Base-by-base conservation (phyloP, 2,113 vertebrate species). In the Melanocharis versteri region DNA sequence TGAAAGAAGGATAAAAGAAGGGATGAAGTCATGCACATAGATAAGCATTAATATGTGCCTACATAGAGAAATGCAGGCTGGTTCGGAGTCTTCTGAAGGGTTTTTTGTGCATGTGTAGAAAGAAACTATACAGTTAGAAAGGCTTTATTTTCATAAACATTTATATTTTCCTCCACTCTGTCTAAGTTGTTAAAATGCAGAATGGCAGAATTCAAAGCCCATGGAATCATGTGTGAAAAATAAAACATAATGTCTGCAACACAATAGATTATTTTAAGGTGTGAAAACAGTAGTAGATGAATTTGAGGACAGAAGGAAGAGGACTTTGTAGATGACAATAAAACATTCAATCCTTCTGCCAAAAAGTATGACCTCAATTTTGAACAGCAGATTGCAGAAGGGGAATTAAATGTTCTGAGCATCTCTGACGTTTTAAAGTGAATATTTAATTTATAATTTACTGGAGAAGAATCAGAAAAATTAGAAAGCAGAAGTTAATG, bases 221-320 rank as follows among this genome's bases (percentile, higher is more conserved):
- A 7, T 64, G 44, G 50, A 81, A 65, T 10, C 1, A 37, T 4
- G 2, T 51, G 8, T 30, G 17, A 24, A 68, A 51, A 61, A 30
- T 18, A n/a, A 11, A 61, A n/a, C 0, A 0, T 3, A 31, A 53
- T 50, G 13, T 58, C 33, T 69, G 30, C 15, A 69, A 61, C 20
- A 78, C 4, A 15, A 21, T 24, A 78, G 18, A 16, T 60, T 58
- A 30, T 85, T 90, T 62, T 45, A 78, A 56, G 7, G 20, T 26
- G 45, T 30, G 30, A 48, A 45, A 70, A 24, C 27, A 50, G 6
- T 14, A 70, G 51, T 10, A 73, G 12, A 27, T 57, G 7, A 44
- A 64, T 64, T 30, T 33, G 24, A 51, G 31, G 15, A 61, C n/a
- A 76, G 47, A 89, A 66, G 14, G 24, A 85, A 71, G 31, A 47